Evolutionary conservation across 1,140 invertebrate species (phyloP), one percentile per base, ranked within the genome.

Genomic region (Ips nitidus): DNA sequence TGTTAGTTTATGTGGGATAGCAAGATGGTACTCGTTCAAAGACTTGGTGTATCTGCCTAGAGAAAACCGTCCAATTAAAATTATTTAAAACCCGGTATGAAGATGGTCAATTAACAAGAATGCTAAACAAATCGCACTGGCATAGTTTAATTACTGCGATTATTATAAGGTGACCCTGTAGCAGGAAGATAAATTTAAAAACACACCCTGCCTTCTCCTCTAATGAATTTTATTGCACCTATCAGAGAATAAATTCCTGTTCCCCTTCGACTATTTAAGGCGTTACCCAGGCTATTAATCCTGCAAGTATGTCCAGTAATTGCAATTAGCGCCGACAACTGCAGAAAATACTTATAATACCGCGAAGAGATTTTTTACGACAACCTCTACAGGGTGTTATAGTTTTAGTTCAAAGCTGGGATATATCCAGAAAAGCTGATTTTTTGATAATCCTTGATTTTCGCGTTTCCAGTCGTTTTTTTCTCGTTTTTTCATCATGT

Each of bases 1-100:
- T 43, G 76, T 76, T 5, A 85, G 81, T 69, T 81, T 80, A 39
- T 78, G 78, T n/a, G 86, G 86, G 56, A 86, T 74, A 36, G 82
- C 63, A 39, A 87, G 70, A 58, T 84, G 76, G 68, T 83, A 85
- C 42, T 81, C 75, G 4, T 7, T 52, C 36, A 81, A 74, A 47
- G 82, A 75, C 68, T 82, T 76, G 4, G 83, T 84, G 52, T 83
- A 83, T 73, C 80, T 80, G 71, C 79, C 83, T 83, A 68, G 37
- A 74, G 74, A 52, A 56, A 8, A 55, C 38, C 38, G 7, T 8
- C 52, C 8, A 38, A 5, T 22, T 22, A 22, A n/a, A n/a, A 66
- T 2, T 43, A 66, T 41, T 38, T 22, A 41, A 42, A 39, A 43
- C 39, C n/a, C n/a, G 37, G 52, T 8, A 52, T 52, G 4, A 22